phyloP scores from a whole-genome alignment of 2,888 invertebrate genomes.

The Rhodophaea formosa region DNA sequence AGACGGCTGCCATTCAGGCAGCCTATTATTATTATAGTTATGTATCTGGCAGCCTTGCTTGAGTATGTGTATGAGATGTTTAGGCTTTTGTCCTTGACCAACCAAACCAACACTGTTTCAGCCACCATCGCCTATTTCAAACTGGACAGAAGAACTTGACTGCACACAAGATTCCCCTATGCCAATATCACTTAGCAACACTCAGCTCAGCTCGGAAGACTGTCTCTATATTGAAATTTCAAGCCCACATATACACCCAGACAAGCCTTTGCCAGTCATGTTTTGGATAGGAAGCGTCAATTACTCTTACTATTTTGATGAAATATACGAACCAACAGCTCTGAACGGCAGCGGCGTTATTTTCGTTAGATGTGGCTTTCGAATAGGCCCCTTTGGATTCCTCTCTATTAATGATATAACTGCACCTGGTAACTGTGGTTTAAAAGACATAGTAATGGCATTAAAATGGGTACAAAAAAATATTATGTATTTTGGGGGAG shows the following conservation, averaged over 20 bases:
- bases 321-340: slow-evolving; percentile 56
- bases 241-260: slow-evolving; percentile 51
- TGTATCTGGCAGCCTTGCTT: too few relatives aligned
- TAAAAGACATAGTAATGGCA: slow-evolving; percentile 71
- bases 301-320: slow-evolving; percentile 50
- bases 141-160: slow-evolving; percentile 54
- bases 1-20: too few relatives aligned
- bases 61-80: too few relatives aligned
- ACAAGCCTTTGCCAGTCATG: slow-evolving; percentile 70
- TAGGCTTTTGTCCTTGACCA: too few relatives aligned
- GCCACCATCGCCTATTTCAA: slow-evolving; percentile 55
- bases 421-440: slow-evolving; percentile 71
- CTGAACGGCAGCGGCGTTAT: slow-evolving; percentile 58
- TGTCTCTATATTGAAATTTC: slow-evolving; percentile 69
- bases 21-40: too few relatives aligned
- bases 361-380: slow-evolving; percentile 66
- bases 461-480: slow-evolving; percentile 71
- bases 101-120: slow-evolving; percentile 39
- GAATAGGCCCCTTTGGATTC: slow-evolving; percentile 73
- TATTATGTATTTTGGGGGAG: slow-evolving; percentile 67
- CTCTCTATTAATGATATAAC: slow-evolving; percentile 63
- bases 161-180: slow-evolving; percentile 54
- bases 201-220: slow-evolving; percentile 55
- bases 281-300: slow-evolving; percentile 72
- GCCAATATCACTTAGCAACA: slow-evolving; percentile 32